Evolutionary conservation across 2,797 vertebrate genomes (phyloP).

Genomic region (Podarcis lilfordi): DNA sequence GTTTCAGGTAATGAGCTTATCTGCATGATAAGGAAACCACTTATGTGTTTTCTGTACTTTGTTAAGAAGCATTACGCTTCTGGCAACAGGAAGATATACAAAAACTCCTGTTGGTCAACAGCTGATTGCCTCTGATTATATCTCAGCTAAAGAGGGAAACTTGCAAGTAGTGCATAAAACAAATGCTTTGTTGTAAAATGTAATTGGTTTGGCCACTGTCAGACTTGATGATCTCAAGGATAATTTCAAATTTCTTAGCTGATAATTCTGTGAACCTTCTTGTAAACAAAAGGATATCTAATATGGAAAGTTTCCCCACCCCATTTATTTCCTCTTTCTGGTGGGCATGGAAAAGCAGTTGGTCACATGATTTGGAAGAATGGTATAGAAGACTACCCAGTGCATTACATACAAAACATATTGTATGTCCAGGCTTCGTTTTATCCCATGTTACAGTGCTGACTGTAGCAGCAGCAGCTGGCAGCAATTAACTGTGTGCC

Average conservation of each 20-base stretch:
- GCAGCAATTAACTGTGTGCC: neutral
- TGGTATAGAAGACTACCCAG: neutral
- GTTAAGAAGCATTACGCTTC: neutral
- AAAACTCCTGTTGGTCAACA: neutral
- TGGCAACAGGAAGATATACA: neutral
- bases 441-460: conserved; percentile 10
- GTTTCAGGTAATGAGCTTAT: neutral
- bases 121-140: neutral
- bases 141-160: neutral
- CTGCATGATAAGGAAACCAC: neutral
- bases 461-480: neutral
- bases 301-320: no score
- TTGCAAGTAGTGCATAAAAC: neutral
- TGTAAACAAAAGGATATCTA: neutral
- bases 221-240: neutral
- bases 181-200: neutral
- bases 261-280: neutral
- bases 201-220: neutral
- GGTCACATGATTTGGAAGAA: neutral
- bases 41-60: neutral
- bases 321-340: neutral
- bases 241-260: neutral
- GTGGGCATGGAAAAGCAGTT: neutral
- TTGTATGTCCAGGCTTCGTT: neutral
- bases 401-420: neutral